A percentile compares a stretch with the other conserved stretches of the same genome.
Evolutionary conservation across 92 coral and sea anemone genomes (phyloP).

Genomic region (Phenganax stokvisi): DNA sequence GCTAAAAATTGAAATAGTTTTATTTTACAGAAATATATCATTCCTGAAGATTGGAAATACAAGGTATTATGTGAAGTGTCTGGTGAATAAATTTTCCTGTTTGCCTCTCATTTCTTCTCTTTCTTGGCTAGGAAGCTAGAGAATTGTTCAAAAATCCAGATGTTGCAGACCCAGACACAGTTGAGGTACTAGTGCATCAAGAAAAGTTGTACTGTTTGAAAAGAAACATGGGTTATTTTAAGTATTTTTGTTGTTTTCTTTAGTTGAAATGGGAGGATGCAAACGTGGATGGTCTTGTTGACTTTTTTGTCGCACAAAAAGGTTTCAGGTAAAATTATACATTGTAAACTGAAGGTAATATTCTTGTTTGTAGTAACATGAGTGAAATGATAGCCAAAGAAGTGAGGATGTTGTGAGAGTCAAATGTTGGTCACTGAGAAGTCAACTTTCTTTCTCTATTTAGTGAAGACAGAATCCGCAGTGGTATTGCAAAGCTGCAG

Average conservation of each 20-base stretch:
- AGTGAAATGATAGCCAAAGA: too few species aligned
- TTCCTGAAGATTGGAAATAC: constrained; percentile 92
- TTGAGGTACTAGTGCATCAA: constrained; percentile 55
- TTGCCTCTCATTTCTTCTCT: constrained; percentile 13
- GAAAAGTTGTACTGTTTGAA: background rate
- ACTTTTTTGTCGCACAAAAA: constrained; percentile 76
- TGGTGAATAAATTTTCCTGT: background rate
- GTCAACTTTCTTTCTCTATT: background rate
- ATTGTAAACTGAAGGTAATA: background rate
- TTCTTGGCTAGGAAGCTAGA: constrained; percentile 71
- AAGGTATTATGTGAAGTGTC: constrained; percentile 46
- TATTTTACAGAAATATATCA: constrained; percentile 68
- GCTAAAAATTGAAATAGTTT: background rate
- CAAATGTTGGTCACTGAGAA: background rate
- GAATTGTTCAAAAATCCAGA: constrained; percentile 85
- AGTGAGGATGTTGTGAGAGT: background rate
- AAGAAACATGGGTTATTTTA: background rate
- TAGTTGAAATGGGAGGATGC: constrained; percentile 91
- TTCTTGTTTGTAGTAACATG: background rate
- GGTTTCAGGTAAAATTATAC: constrained; percentile 67
- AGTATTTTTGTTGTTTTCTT: background rate
- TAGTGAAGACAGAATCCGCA: constrained; percentile 88
- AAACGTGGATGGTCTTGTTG: constrained; percentile 69
- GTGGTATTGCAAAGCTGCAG: constrained; percentile 77
- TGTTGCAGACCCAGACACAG: constrained; percentile 55